Conservation (phyloP, 2,888 invertebrate species). For the Spisula solida region DNA sequence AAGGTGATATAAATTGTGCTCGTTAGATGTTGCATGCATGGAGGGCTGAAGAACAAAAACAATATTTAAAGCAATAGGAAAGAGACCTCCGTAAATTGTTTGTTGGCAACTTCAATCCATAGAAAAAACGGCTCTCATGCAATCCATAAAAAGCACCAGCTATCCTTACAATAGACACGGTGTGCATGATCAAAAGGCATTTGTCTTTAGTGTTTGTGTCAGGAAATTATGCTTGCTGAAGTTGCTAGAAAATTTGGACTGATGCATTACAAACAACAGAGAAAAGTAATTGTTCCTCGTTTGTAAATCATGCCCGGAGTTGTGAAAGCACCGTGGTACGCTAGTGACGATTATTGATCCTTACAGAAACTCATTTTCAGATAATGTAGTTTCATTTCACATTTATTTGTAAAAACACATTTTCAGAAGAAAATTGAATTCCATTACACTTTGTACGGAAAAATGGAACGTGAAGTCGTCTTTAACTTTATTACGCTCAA, state of each 20-base stretch:
- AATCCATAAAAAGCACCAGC: not conserved
- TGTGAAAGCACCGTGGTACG: not conserved
- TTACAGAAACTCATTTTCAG: slow-evolving; percentile 32
- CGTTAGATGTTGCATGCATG: not conserved
- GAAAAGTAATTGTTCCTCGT: slow-evolving; percentile 14
- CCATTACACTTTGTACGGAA: slow-evolving; percentile 33
- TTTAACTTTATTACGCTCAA: slow-evolving; percentile 30
- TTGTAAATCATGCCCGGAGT: not conserved
- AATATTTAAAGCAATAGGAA: not conserved
- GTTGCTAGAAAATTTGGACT: not conserved
- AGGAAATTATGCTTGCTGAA: slow-evolving; percentile 14
- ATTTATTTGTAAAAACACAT: slow-evolving; percentile 40
- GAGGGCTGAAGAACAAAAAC: not conserved
- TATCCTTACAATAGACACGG: not conserved
- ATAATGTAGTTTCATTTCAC: slow-evolving; percentile 49
- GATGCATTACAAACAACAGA: not conserved
- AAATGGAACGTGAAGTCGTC: slow-evolving; percentile 28
- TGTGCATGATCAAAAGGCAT: slow-evolving; percentile 11
- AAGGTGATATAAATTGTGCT: not conserved
- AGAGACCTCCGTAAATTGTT: not conserved
- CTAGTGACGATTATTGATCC: slow-evolving; percentile 35
- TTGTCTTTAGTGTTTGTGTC: slow-evolving; percentile 11
- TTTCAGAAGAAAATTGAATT: slow-evolving; percentile 40
- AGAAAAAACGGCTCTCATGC: not conserved
- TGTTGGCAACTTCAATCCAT: not conserved